Evolutionary conservation across 1,140 invertebrate genomes (phyloP).

Genomic region (Drosophila sproati): DNA sequence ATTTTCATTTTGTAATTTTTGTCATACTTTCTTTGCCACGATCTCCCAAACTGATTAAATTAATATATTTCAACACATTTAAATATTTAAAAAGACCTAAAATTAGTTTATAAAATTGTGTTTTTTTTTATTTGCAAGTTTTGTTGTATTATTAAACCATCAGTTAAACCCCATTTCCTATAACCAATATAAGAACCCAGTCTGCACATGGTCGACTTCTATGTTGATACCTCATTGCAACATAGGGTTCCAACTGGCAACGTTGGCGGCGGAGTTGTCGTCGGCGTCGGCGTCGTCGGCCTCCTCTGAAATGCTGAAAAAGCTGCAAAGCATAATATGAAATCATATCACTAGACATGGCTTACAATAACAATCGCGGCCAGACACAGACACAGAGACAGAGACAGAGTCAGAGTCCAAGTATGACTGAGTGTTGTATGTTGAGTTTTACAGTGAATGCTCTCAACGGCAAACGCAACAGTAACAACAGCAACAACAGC

Average conservation of each 20-base stretch:
- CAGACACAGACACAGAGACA: conserved; percentile 11
- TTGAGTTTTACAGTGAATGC: conserved; percentile 72
- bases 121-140: too few relatives aligned
- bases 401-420: conserved; percentile 48
- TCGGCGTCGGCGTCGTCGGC: conserved; percentile 35
- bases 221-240: conserved; percentile 12
- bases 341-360: conserved; percentile 82
- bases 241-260: conserved; percentile 30
- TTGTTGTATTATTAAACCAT: too few relatives aligned
- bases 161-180: too few relatives aligned
- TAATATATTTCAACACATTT: too few relatives aligned
- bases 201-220: not conserved
- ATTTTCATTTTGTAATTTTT: too few relatives aligned
- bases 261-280: conserved; percentile 51
- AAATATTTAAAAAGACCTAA: too few relatives aligned
- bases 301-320: conserved; percentile 68
- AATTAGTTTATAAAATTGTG: too few relatives aligned
- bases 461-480: conserved; percentile 36
- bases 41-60: too few relatives aligned
- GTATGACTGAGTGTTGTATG: conserved; percentile 73
- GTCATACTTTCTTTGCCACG: too few relatives aligned
- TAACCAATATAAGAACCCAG: not conserved
- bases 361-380: conserved; percentile 72
- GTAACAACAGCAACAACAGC: conserved; percentile 15
- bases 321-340: conserved; percentile 75